Evolutionary conservation across 2,888 invertebrate genomes (phyloP), one percentile per base, ranked within the genome.

Genomic region (Nysson spinosus): DNA sequence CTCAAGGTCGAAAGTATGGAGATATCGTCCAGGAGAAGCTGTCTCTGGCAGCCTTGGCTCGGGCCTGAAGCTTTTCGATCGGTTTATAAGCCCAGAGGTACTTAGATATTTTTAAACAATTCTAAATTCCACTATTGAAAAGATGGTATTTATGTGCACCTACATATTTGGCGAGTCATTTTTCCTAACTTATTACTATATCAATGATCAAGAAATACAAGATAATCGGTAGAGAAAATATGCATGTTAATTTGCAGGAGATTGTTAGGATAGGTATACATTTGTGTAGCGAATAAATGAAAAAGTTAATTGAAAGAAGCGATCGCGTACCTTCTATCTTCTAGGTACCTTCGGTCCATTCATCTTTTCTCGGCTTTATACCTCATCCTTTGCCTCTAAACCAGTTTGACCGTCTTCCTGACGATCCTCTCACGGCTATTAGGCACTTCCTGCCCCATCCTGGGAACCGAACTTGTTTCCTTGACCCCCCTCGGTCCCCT

Each of bases 381-480:
- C 40, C 55, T 57, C 68, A 64, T 79, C 77, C 77, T 69, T 73
- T 63, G 74, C 54, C 73, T 72, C 72, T 77, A 82, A 80, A 84
- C 84, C 82, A 80, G 84, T 83, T 85, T 81, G 74, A 47, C 57
- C 80, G 75, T 79, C 76, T 71, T 82, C 81, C 77, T 78, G 78
- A 74, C 74, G 80, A 82, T 82, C 83, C 83, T 85, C 84, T 85
- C 83, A 84, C 85, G 84, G 84, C 83, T 85, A 86, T 86, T 86
- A 85, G 83, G 84, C 77, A 83, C 85, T 85, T 86, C 86, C 86
- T 85, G 85, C 78, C 84, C 76, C 75, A 49, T 81, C 82, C 78
- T 83, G 83, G 78, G 82, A 84, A 83, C 82, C 80, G 77, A 81
- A 82, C 84, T 75, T 77, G 77, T 79, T 79, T 74, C 67, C 72